These are phyloP conservation scores for Pseudomyrmex dendroicus DNA, from an alignment of 1,140 invertebrate genomes.

Conservation along the genomic window DNA sequence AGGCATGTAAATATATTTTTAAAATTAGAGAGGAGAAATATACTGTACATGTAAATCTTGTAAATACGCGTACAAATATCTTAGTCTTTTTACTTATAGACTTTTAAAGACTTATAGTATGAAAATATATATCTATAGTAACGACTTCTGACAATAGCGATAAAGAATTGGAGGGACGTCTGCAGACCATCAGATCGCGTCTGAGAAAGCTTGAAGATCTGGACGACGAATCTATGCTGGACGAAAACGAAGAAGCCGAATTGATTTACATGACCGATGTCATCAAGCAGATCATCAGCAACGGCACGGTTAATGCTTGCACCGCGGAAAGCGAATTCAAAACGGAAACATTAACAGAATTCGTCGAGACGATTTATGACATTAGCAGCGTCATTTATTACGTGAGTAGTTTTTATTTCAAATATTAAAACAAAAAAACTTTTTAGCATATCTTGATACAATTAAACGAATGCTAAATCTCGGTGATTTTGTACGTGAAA, in stretches of 20 bases:
- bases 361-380: slow-evolving; percentile 84
- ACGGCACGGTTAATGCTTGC: slow-evolving; percentile 75
- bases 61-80: neutral
- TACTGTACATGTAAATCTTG: too few species aligned
- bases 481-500: too few species aligned
- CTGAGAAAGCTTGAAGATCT: slow-evolving; percentile 60
- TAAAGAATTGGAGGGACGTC: slow-evolving; percentile 76
- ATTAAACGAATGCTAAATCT: neutral
- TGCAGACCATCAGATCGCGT: slow-evolving; percentile 68
- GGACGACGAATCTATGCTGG: slow-evolving; percentile 73
- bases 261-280: slow-evolving; percentile 82
- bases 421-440: too few species aligned
- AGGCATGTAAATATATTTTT: slow-evolving; percentile 84
- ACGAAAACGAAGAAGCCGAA: slow-evolving; percentile 66
- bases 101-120: too few species aligned
- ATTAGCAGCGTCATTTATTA: slow-evolving; percentile 85
- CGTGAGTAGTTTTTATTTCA: slow-evolving; percentile 74
- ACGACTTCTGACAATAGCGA: slow-evolving; percentile 67
- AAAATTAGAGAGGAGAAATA: neutral
- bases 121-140: too few species aligned
- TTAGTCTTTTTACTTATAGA: too few species aligned
- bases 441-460: too few species aligned
- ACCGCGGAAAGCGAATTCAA: slow-evolving; percentile 75
- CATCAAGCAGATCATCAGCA: slow-evolving; percentile 83
- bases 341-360: slow-evolving; percentile 82